phyloP scores from a whole-genome alignment of 1,140 invertebrate genomes.

The Eriocheir sinensis region DNA sequence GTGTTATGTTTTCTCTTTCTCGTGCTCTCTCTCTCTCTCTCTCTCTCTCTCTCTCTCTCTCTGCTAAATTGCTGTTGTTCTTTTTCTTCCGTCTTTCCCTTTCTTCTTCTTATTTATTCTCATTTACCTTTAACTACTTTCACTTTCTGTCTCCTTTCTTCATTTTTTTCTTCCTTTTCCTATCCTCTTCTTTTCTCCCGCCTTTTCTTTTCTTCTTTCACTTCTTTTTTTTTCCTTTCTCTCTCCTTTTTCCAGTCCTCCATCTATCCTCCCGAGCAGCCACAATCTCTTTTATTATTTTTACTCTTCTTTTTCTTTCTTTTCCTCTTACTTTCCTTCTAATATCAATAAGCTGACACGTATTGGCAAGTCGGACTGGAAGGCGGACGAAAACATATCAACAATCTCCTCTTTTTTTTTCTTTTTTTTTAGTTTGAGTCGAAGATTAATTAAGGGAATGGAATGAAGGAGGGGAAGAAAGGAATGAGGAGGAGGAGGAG shows the following conservation, averaged over 20 bases:
- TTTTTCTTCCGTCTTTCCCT: background rate
- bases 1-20: background rate
- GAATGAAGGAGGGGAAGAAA: background rate
- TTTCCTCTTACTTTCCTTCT: too few relatives aligned
- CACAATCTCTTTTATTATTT: too few relatives aligned
- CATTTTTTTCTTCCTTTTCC: background rate
- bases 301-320: too few relatives aligned
- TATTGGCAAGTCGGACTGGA: too few relatives aligned
- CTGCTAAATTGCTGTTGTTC: background rate
- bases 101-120: background rate
- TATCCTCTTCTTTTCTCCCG: background rate
- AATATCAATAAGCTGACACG: too few relatives aligned
- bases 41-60: background rate
- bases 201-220: background rate
- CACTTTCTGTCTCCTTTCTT: background rate
- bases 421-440: too few relatives aligned
- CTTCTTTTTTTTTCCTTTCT: background rate
- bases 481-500: background rate
- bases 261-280: background rate
- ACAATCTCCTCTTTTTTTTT: too few relatives aligned
- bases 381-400: too few relatives aligned
- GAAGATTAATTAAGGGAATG: too few relatives aligned
- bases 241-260: background rate
- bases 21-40: background rate
- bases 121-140: background rate